phyloP scores from a whole-genome alignment of 1,140 invertebrate species.

The Aethina tumida region DNA sequence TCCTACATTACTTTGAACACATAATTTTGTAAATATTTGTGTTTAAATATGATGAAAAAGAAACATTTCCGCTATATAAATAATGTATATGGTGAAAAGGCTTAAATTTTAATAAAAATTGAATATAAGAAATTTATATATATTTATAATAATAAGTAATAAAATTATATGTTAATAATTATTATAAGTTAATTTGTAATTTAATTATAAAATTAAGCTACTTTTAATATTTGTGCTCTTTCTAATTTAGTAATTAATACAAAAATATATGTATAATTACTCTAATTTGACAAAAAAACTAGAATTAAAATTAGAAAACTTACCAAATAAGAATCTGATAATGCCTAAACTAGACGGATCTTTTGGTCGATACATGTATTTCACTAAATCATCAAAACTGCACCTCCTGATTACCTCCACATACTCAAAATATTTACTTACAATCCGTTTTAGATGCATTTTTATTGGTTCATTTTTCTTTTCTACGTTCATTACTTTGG shows the following conservation, averaged over 20 bases:
- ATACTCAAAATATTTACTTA: no score
- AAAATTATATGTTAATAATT: background rate
- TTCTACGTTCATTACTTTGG: no score
- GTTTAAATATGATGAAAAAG: no score
- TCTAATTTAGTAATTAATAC: background rate
- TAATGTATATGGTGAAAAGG: no score
- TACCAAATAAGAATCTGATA: slow-evolving; percentile 67
- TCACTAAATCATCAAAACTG: slow-evolving; percentile 37
- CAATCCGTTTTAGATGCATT: no score
- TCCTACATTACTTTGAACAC: no score
- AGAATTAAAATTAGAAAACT: slow-evolving; percentile 31
- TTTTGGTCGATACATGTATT: slow-evolving; percentile 53
- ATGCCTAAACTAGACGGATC: slow-evolving; percentile 68
- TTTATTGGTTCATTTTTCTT: no score
- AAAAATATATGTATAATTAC: background rate
- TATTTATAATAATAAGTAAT: background rate
- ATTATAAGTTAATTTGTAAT: background rate
- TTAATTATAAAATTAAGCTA: background rate
- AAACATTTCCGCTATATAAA: no score
- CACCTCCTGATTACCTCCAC: no score
- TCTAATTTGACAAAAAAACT: slow-evolving; percentile 9
- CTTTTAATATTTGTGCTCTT: background rate
- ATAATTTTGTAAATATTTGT: no score
- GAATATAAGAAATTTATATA: no score
- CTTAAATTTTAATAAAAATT: no score